Evolutionary conservation across 2,113 vertebrate genomes (phyloP).

Genomic region (Macroglossus sobrinus): DNA sequence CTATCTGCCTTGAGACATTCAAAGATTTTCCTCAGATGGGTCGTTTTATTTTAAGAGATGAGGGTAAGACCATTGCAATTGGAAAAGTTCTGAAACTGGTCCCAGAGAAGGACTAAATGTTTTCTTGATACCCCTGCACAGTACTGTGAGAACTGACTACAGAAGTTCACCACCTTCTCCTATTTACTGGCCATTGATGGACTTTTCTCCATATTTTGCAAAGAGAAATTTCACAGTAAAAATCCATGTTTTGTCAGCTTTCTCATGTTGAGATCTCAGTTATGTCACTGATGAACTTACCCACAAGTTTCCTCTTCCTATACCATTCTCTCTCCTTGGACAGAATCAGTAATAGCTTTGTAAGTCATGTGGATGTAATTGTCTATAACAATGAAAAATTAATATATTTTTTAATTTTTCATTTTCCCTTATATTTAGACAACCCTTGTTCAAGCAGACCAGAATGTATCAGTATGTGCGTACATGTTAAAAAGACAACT

Average conservation of each 20-base stretch:
- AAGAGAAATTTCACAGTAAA: slow-evolving; percentile 85
- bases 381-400: slow-evolving; percentile 87
- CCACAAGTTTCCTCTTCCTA: slow-evolving; percentile 71
- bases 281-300: slow-evolving; percentile 93
- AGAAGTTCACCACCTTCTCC: slow-evolving; percentile 86
- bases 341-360: slow-evolving; percentile 88
- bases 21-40: slow-evolving; percentile 99
- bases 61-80: slow-evolving; percentile 99
- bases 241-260: slow-evolving; percentile 96
- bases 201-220: slow-evolving; percentile 85
- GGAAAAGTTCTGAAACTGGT: slow-evolving; percentile 99
- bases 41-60: slow-evolving; percentile 96
- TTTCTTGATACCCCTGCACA: slow-evolving; percentile 84
- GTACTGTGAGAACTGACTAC: slow-evolving; percentile 87
- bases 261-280: slow-evolving; percentile 99
- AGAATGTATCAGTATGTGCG: slow-evolving; percentile 86
- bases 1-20: slow-evolving; percentile 99
- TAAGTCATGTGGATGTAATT: slow-evolving; percentile 92
- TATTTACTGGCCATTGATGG: slow-evolving; percentile 87
- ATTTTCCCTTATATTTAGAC: slow-evolving; percentile 86
- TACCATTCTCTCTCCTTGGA: slow-evolving; percentile 86
- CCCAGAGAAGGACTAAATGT: slow-evolving; percentile 97
- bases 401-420: slow-evolving; percentile 86
- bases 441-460: slow-evolving; percentile 82
- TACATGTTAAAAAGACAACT: slow-evolving; percentile 92